A percentile compares a stretch with the other conserved stretches of the same genome.
Evolutionary conservation across 2,888 invertebrate species (phyloP).

Genomic region (Tetramorium bicarinatum): DNA sequence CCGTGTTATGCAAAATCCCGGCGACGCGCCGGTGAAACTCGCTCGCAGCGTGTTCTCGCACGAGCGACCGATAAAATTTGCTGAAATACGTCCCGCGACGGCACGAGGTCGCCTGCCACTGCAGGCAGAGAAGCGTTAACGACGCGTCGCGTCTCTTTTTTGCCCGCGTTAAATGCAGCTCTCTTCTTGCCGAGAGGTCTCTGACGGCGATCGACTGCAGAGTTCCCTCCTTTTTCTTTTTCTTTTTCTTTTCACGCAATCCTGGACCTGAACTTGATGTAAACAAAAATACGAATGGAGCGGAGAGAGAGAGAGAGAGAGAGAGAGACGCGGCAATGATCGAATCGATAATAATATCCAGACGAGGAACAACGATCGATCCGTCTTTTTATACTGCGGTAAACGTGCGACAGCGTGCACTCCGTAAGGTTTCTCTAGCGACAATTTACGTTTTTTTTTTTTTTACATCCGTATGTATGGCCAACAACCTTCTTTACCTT

Average conservation of each 20-base stretch:
- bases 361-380: not conserved
- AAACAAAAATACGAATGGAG: constrained; percentile 26
- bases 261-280: not conserved
- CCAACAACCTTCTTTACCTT: not conserved
- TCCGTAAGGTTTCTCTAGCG: not conserved
- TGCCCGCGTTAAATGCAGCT: constrained; percentile 3
- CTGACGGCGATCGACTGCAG: constrained; percentile 7
- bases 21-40: not conserved
- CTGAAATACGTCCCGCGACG: not conserved
- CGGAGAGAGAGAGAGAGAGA: not conserved
- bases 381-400: not conserved
- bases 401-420: not conserved
- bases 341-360: not conserved
- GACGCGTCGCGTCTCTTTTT: not conserved
- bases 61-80: constrained; percentile 1
- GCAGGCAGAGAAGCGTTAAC: not conserved
- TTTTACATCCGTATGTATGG: not conserved
- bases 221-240: not conserved
- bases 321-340: not conserved
- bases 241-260: not conserved
- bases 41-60: not conserved
- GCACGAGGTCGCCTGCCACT: not conserved
- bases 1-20: constrained; percentile 30
- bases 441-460: not conserved
- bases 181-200: too few species aligned